phyloP scores from a whole-genome alignment of 2,113 vertebrate species.

The Eublepharis macularius region DNA sequence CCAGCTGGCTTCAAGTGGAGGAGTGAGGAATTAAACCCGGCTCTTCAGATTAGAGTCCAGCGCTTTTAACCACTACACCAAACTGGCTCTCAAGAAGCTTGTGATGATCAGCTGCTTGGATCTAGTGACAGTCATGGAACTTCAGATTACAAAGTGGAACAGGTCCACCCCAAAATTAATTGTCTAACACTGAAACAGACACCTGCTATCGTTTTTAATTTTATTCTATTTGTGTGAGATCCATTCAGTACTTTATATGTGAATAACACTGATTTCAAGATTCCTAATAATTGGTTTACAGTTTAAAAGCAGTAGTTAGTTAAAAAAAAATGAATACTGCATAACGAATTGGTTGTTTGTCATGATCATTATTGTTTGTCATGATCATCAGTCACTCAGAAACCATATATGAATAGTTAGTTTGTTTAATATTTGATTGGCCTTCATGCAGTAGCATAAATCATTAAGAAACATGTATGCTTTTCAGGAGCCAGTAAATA shows the following conservation, averaged over 20 bases:
- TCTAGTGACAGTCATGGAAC: neutral
- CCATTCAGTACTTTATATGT: neutral
- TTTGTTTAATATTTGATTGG: neutral
- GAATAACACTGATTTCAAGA: neutral
- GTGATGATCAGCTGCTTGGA: neutral
- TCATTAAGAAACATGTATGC: neutral
- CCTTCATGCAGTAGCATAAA: neutral
- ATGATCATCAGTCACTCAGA: neutral
- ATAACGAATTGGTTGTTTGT: neutral
- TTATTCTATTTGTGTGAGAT: neutral
- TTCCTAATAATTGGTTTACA: neutral
- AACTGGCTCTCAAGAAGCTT: too few species aligned
- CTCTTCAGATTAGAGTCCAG: too few species aligned
- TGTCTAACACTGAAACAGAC: neutral
- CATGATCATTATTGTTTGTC: neutral
- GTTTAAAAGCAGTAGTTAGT: neutral
- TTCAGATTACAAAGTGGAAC: neutral
- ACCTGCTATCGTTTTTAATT: neutral
- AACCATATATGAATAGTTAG: conserved; percentile 3
- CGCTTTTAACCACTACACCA: too few species aligned
- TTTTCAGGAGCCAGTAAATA: neutral
- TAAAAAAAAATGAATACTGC: neutral
- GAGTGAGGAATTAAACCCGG: too few species aligned
- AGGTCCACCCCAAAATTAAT: neutral
- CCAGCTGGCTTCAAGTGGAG: too few species aligned